phyloP scores from a whole-genome alignment of 2,888 invertebrate species.

The Pardosa pseudoannulata region DNA sequence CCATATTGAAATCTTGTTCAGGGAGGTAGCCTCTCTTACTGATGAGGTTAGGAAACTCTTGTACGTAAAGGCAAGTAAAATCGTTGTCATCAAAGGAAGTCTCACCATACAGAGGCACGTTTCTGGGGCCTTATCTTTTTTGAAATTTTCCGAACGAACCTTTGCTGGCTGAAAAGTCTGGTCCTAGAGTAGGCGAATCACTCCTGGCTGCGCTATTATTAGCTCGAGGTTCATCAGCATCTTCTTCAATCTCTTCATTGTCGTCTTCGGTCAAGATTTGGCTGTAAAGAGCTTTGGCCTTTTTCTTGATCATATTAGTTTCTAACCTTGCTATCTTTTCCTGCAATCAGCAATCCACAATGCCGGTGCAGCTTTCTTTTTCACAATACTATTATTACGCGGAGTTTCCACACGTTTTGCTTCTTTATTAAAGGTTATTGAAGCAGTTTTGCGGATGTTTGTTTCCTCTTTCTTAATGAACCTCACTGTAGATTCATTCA shows the following conservation, averaged over 20 bases:
- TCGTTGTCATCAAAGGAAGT: no score
- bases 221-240: neutral
- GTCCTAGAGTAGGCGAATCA: neutral
- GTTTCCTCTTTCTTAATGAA: no score
- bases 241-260: neutral
- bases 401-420: neutral
- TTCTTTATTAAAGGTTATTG: neutral
- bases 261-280: constrained; percentile 3
- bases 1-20: no score
- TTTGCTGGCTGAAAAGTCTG: constrained; percentile 5
- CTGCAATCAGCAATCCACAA: no score
- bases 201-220: constrained; percentile 1
- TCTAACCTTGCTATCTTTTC: neutral
- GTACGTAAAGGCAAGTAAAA: no score
- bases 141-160: neutral
- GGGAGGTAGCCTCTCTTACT: no score
- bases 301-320: constrained; percentile 10
- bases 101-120: no score
- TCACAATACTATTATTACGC: neutral
- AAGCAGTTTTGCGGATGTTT: no score
- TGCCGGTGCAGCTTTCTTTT: no score
- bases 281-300: constrained; percentile 14
- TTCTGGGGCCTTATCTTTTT: no score
- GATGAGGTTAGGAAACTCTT: no score
- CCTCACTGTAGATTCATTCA: no score